A percentile compares a stretch with the other conserved stretches of the same genome.
phyloP scores from a whole-genome alignment of 1,140 invertebrate species.

The Listronotus bonariensis region DNA sequence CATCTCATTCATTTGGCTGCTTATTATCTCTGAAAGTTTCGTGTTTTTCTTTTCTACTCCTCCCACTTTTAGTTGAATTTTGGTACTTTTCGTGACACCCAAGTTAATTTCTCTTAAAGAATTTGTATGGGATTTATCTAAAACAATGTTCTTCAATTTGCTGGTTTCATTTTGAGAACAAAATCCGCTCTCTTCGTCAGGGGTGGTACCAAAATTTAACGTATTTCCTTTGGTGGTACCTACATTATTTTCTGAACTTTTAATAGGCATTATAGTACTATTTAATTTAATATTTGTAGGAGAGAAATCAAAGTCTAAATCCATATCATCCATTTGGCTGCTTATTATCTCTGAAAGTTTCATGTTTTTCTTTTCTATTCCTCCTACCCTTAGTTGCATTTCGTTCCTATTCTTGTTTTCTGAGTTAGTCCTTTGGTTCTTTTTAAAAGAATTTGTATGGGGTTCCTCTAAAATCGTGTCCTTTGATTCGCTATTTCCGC shows the following conservation, averaged over 20 bases:
- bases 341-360: constrained; percentile 4
- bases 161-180: too few relatives aligned
- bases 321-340: constrained; percentile 1
- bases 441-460: too few relatives aligned
- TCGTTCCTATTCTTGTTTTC: not conserved
- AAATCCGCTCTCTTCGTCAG: too few relatives aligned
- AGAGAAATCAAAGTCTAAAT: constrained; percentile 2
- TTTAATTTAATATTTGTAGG: constrained; percentile 1
- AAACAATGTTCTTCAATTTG: too few relatives aligned
- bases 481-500: too few relatives aligned
- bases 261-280: not conserved
- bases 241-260: not conserved
- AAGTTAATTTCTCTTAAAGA: too few relatives aligned
- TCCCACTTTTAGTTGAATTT: not conserved
- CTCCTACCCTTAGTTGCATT: not conserved
- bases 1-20: not conserved
- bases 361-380: constrained; percentile 1
- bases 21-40: not conserved
- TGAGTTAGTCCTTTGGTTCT: not conserved
- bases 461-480: too few relatives aligned
- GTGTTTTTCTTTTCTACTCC: constrained; percentile 1
- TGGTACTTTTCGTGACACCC: not conserved
- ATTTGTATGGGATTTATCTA: too few relatives aligned
- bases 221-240: too few relatives aligned
- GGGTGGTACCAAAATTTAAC: too few relatives aligned